phyloP scores from a whole-genome alignment of 2,888 invertebrate species.

The Meta bourneti region DNA sequence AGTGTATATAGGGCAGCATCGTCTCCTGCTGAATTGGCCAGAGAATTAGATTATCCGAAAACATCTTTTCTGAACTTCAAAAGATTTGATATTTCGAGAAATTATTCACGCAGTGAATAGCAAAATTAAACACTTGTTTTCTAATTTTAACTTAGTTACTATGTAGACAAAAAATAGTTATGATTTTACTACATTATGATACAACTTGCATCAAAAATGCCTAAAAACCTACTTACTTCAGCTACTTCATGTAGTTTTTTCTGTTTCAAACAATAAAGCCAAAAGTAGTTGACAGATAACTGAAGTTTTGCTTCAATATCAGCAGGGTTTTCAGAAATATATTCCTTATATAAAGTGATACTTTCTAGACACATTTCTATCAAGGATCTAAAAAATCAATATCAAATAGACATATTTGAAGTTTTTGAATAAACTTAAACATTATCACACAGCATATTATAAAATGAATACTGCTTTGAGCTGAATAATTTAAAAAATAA shows the following conservation, averaged over 20 bases:
- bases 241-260: constrained; percentile 30
- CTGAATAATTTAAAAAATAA: background rate
- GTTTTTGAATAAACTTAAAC: no score
- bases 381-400: constrained; percentile 35
- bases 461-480: background rate
- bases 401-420: no score
- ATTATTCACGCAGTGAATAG: no score
- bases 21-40: no score
- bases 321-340: constrained; percentile 22
- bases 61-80: no score
- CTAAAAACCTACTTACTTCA: constrained; percentile 39
- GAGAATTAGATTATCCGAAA: no score
- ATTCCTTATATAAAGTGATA: constrained; percentile 40
- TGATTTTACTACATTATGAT: no score
- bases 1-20: no score
- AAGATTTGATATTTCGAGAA: no score
- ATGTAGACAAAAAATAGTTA: no score
- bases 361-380: constrained; percentile 52
- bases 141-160: no score
- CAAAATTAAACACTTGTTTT: no score
- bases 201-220: background rate
- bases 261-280: constrained; percentile 53
- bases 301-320: constrained; percentile 52
- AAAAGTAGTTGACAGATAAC: constrained; percentile 62
- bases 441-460: background rate